Evolutionary conservation across 2,113 vertebrate genomes (phyloP).

Genomic region (Aix galericulata): DNA sequence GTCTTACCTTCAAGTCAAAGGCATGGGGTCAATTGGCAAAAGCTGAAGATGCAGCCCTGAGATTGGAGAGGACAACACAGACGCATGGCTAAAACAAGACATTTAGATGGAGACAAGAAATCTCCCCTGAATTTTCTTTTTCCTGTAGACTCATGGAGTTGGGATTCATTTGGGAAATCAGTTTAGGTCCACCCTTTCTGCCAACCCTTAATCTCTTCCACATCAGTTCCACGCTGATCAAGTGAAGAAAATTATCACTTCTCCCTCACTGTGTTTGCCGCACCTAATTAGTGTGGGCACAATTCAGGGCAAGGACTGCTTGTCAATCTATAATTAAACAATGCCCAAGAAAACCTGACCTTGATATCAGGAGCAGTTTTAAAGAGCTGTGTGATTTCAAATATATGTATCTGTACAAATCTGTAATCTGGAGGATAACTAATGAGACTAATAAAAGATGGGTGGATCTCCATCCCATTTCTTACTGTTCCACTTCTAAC

Average conservation of each 20-base stretch:
- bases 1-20: not conserved
- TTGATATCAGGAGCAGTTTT: not conserved
- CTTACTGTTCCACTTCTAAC: not conserved
- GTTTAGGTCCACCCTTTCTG: not conserved
- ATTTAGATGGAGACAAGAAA: not conserved
- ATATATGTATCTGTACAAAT: not conserved
- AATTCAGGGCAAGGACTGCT: not conserved
- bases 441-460: conserved; percentile 52
- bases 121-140: not conserved
- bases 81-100: fast-evolving
- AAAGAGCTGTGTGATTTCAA: not conserved
- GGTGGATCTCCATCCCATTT: conserved; percentile 35
- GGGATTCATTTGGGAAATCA: not conserved
- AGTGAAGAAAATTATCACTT: not conserved
- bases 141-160: fast-evolving
- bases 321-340: conserved; percentile 34
- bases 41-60: not conserved
- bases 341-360: not conserved
- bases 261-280: not conserved
- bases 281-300: conserved; percentile 40
- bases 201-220: not conserved
- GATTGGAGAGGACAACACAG: fast-evolving
- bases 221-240: not conserved
- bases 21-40: not conserved
- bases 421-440: not conserved